Base-by-base conservation (phyloP, 1,140 invertebrate genomes). In the Linepithema humile region DNA sequence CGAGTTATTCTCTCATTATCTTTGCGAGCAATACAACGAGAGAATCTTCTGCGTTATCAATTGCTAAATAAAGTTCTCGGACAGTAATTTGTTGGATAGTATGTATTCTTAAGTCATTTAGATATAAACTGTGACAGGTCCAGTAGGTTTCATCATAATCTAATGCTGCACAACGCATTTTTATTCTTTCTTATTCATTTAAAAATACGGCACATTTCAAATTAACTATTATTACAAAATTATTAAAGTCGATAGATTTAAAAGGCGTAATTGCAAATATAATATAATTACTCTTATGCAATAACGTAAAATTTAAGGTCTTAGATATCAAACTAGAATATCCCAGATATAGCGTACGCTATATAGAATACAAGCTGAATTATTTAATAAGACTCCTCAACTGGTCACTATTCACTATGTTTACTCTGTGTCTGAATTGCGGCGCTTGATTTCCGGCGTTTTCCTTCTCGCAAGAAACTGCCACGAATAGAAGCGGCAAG, bases 1-100 rank as follows among this genome's bases (percentile, higher is more conserved):
- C 48, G 35, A 78, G 43, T 69, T 69, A 80, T 57, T 57, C 35
- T n/a, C 45, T 69, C 64, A 80, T 80, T 70, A 69, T 55, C 23
- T 17, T 17, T 7, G 35, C 45, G 5, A 55, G 35, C 60, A 78
- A 78, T 67, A 67, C 20, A 35, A 26, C 45, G 29, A 60, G 32
- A 59, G 12, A 45, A 40, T 17, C 43, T 29, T 35, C 43, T 48
- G 35, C 45, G 23, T 64, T 48, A 38, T 67, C 62, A 35, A 55
- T 80, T n/a, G 20, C 57, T 23, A 55, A 69, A 80, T 40, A 43
- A 26, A 55, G 23, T 69, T 80, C 48, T 55, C 48, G 26, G 26
- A 23, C 3, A 32, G 12, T 5, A 23, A 53, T 38, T 77, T 65
- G 15, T 35, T n/a, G n/a, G n/a, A n/a, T n/a, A n/a, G n/a, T n/a